Conservation (phyloP, 2,113 vertebrate species). For the Aviceda subcristata region DNA sequence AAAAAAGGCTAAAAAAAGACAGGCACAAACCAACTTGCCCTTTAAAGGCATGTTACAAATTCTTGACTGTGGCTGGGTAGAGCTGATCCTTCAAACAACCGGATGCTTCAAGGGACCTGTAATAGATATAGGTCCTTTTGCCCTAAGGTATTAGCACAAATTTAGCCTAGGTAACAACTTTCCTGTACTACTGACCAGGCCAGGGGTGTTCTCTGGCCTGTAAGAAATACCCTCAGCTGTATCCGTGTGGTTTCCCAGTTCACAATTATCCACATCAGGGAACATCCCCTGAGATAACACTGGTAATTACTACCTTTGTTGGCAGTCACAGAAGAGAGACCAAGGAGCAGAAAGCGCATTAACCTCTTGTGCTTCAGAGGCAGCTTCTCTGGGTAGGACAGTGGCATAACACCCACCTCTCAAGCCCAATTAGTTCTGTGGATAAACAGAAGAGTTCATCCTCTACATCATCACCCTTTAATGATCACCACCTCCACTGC, state of each 20-base stretch:
- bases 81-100: not conserved
- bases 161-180: not conserved
- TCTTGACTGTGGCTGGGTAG: not conserved
- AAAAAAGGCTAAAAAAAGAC: not conserved
- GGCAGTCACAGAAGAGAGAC: constrained; percentile 9
- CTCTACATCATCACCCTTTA: constrained; percentile 23
- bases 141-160: not conserved
- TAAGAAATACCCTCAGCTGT: not conserved
- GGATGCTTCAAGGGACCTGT: not conserved
- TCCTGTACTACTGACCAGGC: not conserved
- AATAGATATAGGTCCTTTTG: not conserved
- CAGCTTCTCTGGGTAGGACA: not conserved
- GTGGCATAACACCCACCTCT: not conserved
- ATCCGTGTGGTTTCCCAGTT: not conserved
- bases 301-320: constrained; percentile 33
- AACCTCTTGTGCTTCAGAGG: constrained; percentile 20
- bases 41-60: not conserved
- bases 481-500: not conserved
- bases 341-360: not conserved
- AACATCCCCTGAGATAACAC: not conserved
- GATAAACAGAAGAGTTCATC: not conserved
- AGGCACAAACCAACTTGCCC: not conserved
- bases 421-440: not conserved
- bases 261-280: not conserved
- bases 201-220: not conserved